Conservation (phyloP, 2,113 vertebrate genomes). For the Lichenostomus cassidix region DNA sequence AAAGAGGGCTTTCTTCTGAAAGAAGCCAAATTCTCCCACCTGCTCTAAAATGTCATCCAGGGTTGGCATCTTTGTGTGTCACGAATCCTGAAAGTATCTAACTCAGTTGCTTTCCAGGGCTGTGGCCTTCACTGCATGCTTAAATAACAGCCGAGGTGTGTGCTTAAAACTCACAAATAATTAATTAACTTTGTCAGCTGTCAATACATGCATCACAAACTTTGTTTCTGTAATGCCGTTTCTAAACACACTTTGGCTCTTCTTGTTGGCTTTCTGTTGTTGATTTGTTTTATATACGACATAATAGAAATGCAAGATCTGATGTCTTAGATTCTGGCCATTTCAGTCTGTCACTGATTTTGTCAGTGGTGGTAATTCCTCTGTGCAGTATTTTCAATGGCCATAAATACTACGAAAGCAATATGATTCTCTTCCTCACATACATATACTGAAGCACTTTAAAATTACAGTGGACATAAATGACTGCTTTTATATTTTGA, state of each 20-base stretch:
- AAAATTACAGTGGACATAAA: neutral
- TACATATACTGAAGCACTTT: neutral
- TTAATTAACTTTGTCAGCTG: conserved; percentile 5
- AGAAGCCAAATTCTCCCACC: conserved; percentile 67
- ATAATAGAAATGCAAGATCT: neutral
- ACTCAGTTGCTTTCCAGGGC: neutral
- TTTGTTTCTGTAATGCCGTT: neutral
- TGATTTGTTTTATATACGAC: neutral
- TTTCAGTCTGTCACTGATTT: neutral
- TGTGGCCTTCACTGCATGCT: neutral
- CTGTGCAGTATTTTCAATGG: neutral
- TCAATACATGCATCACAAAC: neutral
- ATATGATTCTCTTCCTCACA: neutral
- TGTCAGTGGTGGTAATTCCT: neutral
- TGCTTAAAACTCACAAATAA: conserved; percentile 30
- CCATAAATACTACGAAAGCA: neutral
- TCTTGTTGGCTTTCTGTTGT: neutral
- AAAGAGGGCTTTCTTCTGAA: conserved; percentile 71
- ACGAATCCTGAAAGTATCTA: neutral
- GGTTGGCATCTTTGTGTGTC: conserved; percentile 48
- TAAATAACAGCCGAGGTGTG: neutral
- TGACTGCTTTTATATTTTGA: neutral
- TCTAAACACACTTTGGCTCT: neutral
- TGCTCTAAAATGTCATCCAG: conserved; percentile 73
- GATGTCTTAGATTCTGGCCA: neutral